phyloP scores from a whole-genome alignment of 2,797 vertebrate genomes.

The Staurois parvus region DNA sequence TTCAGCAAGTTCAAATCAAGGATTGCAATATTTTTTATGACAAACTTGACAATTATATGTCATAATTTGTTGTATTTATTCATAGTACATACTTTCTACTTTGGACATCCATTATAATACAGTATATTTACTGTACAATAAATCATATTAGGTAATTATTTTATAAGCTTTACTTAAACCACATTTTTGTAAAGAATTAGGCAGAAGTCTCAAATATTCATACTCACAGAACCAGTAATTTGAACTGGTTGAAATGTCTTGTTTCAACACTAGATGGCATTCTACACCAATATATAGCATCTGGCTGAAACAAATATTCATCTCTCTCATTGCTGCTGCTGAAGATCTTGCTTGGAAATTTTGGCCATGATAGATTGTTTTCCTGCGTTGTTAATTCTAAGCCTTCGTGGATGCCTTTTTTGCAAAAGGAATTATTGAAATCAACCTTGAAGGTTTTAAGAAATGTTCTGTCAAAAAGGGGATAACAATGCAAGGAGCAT shows the following conservation, averaged over 20 bases:
- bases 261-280: constrained; percentile 32
- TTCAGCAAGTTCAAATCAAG: too few relatives aligned
- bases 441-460: neutral
- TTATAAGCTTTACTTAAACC: too few relatives aligned
- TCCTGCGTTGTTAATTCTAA: neutral
- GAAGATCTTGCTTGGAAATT: constrained; percentile 7
- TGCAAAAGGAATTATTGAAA: constrained; percentile 60
- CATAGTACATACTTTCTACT: too few relatives aligned
- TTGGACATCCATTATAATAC: too few relatives aligned
- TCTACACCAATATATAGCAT: constrained; percentile 18
- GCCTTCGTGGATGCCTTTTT: constrained; percentile 2
- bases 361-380: constrained; percentile 20
- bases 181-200: too few relatives aligned
- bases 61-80: too few relatives aligned
- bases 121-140: too few relatives aligned
- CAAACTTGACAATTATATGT: too few relatives aligned
- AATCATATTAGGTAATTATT: too few relatives aligned
- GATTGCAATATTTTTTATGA: too few relatives aligned
- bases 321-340: constrained; percentile 62
- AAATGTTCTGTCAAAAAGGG: constrained; percentile 17
- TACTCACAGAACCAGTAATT: neutral
- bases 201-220: too few relatives aligned
- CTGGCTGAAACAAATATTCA: constrained; percentile 66
- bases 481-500: constrained; percentile 40
- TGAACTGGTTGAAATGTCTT: neutral